Evolutionary conservation across 92 coral and sea anemone species (phyloP), one percentile per base, ranked within the genome.

Genomic region (Epizoanthus rinbou): DNA sequence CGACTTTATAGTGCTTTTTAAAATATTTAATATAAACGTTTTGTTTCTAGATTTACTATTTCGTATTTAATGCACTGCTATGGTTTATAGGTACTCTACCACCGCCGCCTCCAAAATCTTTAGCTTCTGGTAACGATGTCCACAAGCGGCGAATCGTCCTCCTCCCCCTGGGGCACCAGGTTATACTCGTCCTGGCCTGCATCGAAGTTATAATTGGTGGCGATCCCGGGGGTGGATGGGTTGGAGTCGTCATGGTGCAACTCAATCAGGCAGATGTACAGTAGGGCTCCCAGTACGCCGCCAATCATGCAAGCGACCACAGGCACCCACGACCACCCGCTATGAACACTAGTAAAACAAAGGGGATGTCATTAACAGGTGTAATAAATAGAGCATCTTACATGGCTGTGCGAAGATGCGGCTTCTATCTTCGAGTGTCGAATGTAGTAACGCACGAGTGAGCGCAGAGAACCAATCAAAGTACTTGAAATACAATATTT

Each of bases 321-420:
- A 50, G 95, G 95, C 0, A 89, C 81, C 95, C 95, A 92, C 22
- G 89, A 81, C 95, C 95, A 92, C 62, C 86, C 57, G 76, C 86
- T 87, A 50, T 68, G 75, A 9, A 28, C 95, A 18, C 95, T 92
- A 80, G 58, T 57, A n/a, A 13, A 50, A 50, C 54, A 50, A 50
- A 5, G 54, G 15, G 14, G 14, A 11, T 3, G 54, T 13, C 15
- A 50, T 50, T 10, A 50, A 50, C 15, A 50, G 16, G 54, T 50
- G 54, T 11, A 50, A 50, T 2, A 50, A 50, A 50, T 11, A 0
- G 5, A 37, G 43, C 1, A 2, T 28, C 31, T 28, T 28, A 28
- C 31, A 28, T 28, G 31, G 31, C 31, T 28, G 31, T 28, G 31
- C 31, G 31, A 28, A 28, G 31, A 28, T 2, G 2, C 31, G 31